These are phyloP conservation scores for Rhea pennata DNA, from an alignment of 2,113 vertebrate genomes.

Conservation along the genomic window DNA sequence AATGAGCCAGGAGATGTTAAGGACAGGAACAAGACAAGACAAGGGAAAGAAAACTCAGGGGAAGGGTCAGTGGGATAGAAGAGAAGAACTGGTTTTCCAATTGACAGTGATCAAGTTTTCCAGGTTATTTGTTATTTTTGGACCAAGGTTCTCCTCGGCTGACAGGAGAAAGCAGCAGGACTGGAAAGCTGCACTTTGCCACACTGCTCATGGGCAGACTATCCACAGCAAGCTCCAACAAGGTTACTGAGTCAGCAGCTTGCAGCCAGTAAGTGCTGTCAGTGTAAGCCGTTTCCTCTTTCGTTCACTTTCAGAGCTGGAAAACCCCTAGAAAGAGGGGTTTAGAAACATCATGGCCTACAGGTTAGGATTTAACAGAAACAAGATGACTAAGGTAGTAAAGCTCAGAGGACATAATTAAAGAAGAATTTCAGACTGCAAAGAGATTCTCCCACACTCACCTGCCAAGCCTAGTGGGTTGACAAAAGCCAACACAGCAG, in stretches of 20 bases:
- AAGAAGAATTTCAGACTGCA: neutral
- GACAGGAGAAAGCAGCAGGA: neutral
- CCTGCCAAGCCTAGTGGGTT: neutral
- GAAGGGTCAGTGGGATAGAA: neutral
- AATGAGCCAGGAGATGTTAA: neutral
- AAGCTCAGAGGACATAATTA: neutral
- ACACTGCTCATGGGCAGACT: neutral
- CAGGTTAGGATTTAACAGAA: constrained; percentile 8
- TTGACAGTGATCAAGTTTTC: neutral
- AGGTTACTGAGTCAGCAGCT: neutral
- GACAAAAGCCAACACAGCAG: neutral
- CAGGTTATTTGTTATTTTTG: constrained; percentile 28
- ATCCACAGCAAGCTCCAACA: neutral
- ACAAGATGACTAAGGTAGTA: neutral
- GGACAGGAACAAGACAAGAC: neutral
- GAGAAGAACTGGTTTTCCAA: neutral
- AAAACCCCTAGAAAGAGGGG: neutral
- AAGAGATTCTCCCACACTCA: neutral
- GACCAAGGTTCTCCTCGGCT: neutral
- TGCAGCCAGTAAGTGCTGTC: accelerated
- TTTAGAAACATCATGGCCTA: neutral
- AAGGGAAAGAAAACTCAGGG: neutral
- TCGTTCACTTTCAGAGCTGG: neutral
- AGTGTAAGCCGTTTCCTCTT: accelerated
- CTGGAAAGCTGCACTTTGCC: neutral